phyloP scores from a whole-genome alignment of 2,797 vertebrate species.

The Neosilurus hyrtlii region DNA sequence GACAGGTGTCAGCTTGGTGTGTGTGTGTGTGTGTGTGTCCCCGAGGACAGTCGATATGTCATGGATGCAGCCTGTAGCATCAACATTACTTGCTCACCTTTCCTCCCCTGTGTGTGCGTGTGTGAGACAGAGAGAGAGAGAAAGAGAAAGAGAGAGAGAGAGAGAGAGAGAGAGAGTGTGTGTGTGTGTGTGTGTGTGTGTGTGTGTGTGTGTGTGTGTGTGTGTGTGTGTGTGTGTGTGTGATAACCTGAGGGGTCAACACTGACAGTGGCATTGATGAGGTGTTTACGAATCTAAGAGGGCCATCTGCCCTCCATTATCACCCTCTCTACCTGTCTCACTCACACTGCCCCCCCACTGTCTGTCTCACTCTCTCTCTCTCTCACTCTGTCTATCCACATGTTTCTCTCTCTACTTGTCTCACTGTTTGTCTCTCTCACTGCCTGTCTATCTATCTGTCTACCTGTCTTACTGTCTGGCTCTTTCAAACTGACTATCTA shows the following conservation, averaged over 20 bases:
- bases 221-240: background rate
- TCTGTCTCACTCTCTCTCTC: background rate
- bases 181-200: slow-evolving; percentile 33
- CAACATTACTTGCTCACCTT: slow-evolving; percentile 14
- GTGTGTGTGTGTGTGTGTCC: background rate
- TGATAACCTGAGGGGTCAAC: slow-evolving; percentile 31
- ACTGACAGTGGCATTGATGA: slow-evolving; percentile 37
- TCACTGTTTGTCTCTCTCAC: background rate
- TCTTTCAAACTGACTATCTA: background rate
- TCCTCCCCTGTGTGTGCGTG: slow-evolving; percentile 6
- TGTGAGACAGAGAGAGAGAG: no score
- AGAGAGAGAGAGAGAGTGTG: no score
- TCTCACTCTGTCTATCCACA: background rate
- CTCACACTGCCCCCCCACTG: background rate
- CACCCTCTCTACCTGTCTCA: background rate
- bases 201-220: slow-evolving; percentile 3
- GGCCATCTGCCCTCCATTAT: slow-evolving; percentile 31
- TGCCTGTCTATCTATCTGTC: background rate
- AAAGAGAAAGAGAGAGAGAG: no score
- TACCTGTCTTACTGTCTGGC: background rate
- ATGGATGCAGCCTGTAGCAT: slow-evolving; percentile 25
- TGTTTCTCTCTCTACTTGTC: background rate
- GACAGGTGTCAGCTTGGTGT: background rate
- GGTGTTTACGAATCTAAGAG: slow-evolving; percentile 36
- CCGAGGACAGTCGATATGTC: slow-evolving; percentile 23